phyloP scores from a whole-genome alignment of 2,113 vertebrate species.

The Pogona vitticeps region DNA sequence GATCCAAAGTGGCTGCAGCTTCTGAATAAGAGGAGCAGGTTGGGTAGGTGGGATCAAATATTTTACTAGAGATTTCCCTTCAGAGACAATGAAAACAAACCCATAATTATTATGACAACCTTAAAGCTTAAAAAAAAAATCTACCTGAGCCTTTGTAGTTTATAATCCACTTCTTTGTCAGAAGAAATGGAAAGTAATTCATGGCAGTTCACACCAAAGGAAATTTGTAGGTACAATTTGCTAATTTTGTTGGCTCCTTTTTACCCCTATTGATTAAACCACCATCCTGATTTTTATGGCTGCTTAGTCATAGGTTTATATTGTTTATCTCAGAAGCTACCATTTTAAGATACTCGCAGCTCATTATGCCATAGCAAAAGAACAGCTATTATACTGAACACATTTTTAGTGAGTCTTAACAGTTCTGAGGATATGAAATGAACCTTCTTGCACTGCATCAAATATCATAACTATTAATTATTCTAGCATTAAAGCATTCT shows the following conservation, averaged over 20 bases:
- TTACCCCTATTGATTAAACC: background rate
- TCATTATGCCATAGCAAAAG: constrained; percentile 23
- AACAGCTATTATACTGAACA: constrained; percentile 36
- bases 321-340: background rate
- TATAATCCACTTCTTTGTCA: too few species aligned
- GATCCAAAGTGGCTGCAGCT: too few species aligned
- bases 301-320: background rate
- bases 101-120: too few species aligned
- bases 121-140: too few species aligned
- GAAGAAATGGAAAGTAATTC: too few species aligned
- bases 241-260: background rate
- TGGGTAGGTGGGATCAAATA: too few species aligned
- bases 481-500: constrained; percentile 61
- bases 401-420: constrained; percentile 54
- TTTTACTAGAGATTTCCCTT: too few species aligned
- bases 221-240: too few species aligned
- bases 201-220: too few species aligned
- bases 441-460: constrained; percentile 59
- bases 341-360: constrained; percentile 32
- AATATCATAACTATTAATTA: constrained; percentile 67
- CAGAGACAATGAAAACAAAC: too few species aligned
- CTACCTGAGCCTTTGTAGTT: too few species aligned
- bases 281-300: background rate
- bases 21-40: too few species aligned
- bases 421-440: constrained; percentile 49